Evolutionary conservation across 2,797 vertebrate species (phyloP).

Genomic region (Perdix hodgsoniae): DNA sequence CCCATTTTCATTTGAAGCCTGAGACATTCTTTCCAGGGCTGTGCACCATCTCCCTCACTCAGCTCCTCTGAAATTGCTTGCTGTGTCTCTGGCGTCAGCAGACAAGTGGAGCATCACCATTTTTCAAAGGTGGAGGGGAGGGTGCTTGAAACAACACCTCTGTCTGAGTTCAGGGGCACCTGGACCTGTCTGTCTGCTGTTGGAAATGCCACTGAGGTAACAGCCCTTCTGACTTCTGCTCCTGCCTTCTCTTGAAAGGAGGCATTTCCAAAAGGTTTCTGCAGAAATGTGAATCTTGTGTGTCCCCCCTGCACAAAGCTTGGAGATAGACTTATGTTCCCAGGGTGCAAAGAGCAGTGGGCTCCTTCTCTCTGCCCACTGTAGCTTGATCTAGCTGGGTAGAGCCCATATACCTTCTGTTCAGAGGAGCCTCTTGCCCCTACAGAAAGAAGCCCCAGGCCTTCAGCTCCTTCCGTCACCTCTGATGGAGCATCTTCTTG

Average conservation of each 20-base stretch:
- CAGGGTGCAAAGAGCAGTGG: background rate
- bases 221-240: constrained; percentile 10
- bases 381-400: background rate
- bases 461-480: background rate
- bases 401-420: background rate
- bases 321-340: background rate
- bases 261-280: background rate
- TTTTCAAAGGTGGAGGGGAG: constrained; percentile 24
- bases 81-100: background rate
- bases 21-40: background rate
- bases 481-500: background rate
- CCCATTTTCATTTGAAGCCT: background rate
- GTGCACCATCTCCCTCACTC: background rate
- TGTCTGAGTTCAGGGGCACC: background rate
- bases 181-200: background rate
- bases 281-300: background rate
- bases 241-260: background rate
- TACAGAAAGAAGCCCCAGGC: background rate
- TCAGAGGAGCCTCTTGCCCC: fast-evolving
- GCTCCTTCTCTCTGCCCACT: background rate
- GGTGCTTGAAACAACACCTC: background rate
- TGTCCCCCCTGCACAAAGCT: background rate
- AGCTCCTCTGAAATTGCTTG: background rate
- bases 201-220: constrained; percentile 56
- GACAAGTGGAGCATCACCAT: background rate